Percentiles rank a stretch among this genome's conserved stretches.
These are phyloP conservation scores for Ostrea edulis DNA, from an alignment of 1,140 invertebrate genomes.

Conservation along the genomic window DNA sequence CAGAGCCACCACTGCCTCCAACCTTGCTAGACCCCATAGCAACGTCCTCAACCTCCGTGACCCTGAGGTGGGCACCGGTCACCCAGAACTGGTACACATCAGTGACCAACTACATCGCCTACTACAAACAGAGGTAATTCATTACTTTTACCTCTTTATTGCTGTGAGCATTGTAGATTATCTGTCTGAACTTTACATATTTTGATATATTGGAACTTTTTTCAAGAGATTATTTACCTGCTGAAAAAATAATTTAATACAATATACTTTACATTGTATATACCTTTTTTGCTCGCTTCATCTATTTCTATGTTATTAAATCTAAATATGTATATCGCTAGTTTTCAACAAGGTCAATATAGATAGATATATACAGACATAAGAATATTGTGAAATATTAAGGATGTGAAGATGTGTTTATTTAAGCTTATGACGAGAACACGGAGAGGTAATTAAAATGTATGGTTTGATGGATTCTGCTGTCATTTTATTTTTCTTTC, in stretches of 20 bases:
- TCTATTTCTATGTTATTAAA: too few species aligned
- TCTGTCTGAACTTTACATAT: background rate
- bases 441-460: background rate
- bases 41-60: constrained; percentile 59
- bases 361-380: too few species aligned
- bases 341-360: too few species aligned
- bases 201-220: too few species aligned
- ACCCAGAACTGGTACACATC: constrained; percentile 61
- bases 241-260: too few species aligned
- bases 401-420: background rate
- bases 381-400: background rate
- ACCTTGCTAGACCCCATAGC: constrained; percentile 50
- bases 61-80: constrained; percentile 60
- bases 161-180: background rate
- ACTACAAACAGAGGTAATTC: constrained; percentile 59
- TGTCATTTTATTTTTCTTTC: background rate
- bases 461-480: background rate
- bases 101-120: constrained; percentile 57
- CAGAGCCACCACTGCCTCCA: constrained; percentile 64
- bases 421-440: background rate
- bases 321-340: too few species aligned
- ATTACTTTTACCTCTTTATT: background rate
- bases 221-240: too few species aligned
- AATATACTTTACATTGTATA: too few species aligned
- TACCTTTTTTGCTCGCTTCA: too few species aligned